Percentiles rank a stretch among this genome's conserved stretches.
Evolutionary conservation across 2,888 invertebrate genomes (phyloP).

Genomic region (Andrena dorsata): DNA sequence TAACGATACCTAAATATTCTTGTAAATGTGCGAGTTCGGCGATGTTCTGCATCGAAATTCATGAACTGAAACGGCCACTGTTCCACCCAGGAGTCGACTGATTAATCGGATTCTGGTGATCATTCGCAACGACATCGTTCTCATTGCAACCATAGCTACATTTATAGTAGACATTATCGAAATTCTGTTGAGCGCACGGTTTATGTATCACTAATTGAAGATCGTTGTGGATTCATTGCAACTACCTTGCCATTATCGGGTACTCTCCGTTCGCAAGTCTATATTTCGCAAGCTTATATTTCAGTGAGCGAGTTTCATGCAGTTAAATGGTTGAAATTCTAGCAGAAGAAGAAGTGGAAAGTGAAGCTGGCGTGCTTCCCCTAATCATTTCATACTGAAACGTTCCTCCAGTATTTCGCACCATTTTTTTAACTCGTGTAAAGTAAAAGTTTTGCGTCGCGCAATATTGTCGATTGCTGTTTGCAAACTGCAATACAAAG

Average conservation of each 20-base stretch:
- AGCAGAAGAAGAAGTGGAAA: too few relatives aligned
- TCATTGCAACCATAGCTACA: constrained; percentile 33
- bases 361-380: too few relatives aligned
- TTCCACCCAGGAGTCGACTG: background rate
- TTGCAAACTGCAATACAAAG: too few relatives aligned
- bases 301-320: too few relatives aligned
- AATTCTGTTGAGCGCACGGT: constrained; percentile 26
- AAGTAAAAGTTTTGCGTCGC: too few relatives aligned
- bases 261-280: too few relatives aligned
- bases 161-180: constrained; percentile 26
- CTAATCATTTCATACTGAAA: background rate
- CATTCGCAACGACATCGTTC: constrained; percentile 25
- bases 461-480: too few relatives aligned
- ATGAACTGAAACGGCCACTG: background rate
- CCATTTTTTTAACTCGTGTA: too few relatives aligned
- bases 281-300: too few relatives aligned
- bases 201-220: background rate
- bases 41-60: background rate
- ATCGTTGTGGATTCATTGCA: too few relatives aligned
- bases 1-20: background rate
- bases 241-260: too few relatives aligned
- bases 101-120: constrained; percentile 35
- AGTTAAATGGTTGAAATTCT: too few relatives aligned
- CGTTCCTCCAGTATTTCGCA: background rate
- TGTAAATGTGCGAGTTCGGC: background rate